Percentiles rank a stretch among this genome's conserved stretches.
Evolutionary conservation across 2,113 vertebrate genomes (phyloP).

Genomic region (Zosterops lateralis): DNA sequence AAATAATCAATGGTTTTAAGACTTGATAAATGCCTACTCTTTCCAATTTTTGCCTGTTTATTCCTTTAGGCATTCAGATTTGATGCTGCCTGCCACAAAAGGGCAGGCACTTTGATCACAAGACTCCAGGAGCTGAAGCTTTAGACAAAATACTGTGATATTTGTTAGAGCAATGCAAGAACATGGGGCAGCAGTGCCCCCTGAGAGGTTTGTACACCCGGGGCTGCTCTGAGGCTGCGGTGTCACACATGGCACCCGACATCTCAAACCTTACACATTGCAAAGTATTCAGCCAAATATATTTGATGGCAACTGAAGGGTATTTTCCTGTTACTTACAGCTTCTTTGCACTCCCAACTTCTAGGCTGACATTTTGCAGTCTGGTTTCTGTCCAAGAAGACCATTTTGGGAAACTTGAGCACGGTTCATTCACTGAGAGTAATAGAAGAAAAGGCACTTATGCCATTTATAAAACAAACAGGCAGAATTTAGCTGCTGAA

Average conservation of each 20-base stretch:
- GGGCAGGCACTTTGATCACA: not conserved
- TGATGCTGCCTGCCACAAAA: not conserved
- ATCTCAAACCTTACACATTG: not conserved
- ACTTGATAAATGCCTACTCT: not conserved
- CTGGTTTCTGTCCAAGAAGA: slow-evolving; percentile 14
- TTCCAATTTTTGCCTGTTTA: not conserved
- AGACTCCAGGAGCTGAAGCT: not conserved
- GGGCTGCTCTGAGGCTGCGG: not conserved
- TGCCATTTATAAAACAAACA: not conserved
- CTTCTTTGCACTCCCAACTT: not conserved
- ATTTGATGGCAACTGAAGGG: not conserved
- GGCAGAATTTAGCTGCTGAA: not conserved
- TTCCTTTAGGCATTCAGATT: not conserved
- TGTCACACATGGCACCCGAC: not conserved
- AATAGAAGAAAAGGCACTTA: not conserved
- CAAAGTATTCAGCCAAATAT: not conserved
- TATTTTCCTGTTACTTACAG: not conserved
- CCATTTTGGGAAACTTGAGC: not conserved
- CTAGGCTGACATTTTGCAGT: not conserved
- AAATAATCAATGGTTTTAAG: not conserved
- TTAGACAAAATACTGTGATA: not conserved
- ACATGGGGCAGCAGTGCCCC: not conserved
- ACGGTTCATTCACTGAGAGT: not conserved
- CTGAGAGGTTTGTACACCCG: not conserved
- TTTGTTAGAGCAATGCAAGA: not conserved